Evolutionary conservation across 2,888 invertebrate genomes (phyloP).

Genomic region (Sminthurinus aureus): DNA sequence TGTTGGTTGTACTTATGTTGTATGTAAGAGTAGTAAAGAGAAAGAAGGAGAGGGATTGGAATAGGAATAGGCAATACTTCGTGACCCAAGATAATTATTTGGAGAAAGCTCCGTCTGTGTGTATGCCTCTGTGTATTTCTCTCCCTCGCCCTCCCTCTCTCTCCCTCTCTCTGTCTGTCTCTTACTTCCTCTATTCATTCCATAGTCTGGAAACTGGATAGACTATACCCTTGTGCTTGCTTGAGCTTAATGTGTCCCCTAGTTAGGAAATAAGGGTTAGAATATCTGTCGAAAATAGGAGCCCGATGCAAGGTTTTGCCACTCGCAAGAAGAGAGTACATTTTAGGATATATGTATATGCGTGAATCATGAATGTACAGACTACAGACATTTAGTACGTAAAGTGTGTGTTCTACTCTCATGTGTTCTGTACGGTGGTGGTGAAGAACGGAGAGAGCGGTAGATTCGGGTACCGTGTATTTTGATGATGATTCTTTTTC

Average conservation of each 20-base stretch:
- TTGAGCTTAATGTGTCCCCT: constrained; percentile 29
- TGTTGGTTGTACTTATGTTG: too few relatives aligned
- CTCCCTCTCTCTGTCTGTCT: too few relatives aligned
- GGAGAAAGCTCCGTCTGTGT: constrained; percentile 36
- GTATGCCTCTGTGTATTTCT: too few relatives aligned
- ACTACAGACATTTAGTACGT: too few relatives aligned
- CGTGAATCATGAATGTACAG: too few relatives aligned
- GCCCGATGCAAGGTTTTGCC: background rate
- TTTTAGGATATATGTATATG: too few relatives aligned
- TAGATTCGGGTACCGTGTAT: constrained; percentile 6
- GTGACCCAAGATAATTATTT: constrained; percentile 46
- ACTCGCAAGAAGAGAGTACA: constrained; percentile 1
- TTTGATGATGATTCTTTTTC: constrained; percentile 5
- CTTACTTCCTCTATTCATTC: too few relatives aligned
- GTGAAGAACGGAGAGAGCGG: background rate
- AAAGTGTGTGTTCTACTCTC: too few relatives aligned
- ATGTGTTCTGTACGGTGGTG: background rate
- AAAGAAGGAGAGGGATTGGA: background rate
- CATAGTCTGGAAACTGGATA: background rate
- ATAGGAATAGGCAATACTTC: constrained; percentile 38
- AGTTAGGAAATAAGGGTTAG: constrained; percentile 36
- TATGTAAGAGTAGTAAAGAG: background rate
- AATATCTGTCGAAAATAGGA: constrained; percentile 11
- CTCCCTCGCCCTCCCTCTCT: too few relatives aligned
- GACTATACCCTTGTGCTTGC: constrained; percentile 27